A percentile compares a stretch with the other conserved stretches of the same genome.
Conservation (phyloP, 1,140 invertebrate species). For the Antheraea pernyi region DNA sequence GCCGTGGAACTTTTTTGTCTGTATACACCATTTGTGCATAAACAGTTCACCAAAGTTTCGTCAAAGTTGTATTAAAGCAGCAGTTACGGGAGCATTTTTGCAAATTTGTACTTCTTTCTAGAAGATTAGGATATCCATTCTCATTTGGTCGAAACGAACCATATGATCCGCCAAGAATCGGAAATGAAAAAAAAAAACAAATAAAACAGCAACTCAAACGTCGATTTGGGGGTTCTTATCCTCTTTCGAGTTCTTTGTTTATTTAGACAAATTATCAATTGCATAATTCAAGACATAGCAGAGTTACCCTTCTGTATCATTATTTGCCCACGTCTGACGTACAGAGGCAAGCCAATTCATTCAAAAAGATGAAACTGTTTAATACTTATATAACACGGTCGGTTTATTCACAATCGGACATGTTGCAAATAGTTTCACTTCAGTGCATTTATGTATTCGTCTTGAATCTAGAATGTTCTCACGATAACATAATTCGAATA, state of each 20-base stretch:
- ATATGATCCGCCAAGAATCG: too few relatives aligned
- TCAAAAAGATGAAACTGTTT: constrained; percentile 18
- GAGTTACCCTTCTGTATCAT: not conserved
- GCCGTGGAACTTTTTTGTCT: too few relatives aligned
- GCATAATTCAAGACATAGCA: not conserved
- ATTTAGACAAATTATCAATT: not conserved
- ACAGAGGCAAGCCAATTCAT: constrained; percentile 18
- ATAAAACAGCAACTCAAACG: not conserved
- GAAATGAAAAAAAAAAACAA: not conserved
- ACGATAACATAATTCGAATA: not conserved
- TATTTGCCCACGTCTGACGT: not conserved
- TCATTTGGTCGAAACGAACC: too few relatives aligned
- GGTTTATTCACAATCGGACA: constrained; percentile 18
- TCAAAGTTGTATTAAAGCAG: too few relatives aligned
- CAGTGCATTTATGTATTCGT: constrained; percentile 7
- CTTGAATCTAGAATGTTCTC: not conserved
- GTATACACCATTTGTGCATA: too few relatives aligned
- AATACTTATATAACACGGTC: constrained; percentile 21
- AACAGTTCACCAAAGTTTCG: too few relatives aligned
- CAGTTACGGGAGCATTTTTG: too few relatives aligned
- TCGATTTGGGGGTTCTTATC: too few relatives aligned
- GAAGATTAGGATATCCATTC: too few relatives aligned
- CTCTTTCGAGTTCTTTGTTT: too few relatives aligned
- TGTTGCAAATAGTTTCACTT: constrained; percentile 20
- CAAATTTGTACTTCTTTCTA: too few relatives aligned